A percentile compares a stretch with the other conserved stretches of the same genome.
Evolutionary conservation across 1,140 invertebrate species (phyloP).

Genomic region (Musca vetustissima): DNA sequence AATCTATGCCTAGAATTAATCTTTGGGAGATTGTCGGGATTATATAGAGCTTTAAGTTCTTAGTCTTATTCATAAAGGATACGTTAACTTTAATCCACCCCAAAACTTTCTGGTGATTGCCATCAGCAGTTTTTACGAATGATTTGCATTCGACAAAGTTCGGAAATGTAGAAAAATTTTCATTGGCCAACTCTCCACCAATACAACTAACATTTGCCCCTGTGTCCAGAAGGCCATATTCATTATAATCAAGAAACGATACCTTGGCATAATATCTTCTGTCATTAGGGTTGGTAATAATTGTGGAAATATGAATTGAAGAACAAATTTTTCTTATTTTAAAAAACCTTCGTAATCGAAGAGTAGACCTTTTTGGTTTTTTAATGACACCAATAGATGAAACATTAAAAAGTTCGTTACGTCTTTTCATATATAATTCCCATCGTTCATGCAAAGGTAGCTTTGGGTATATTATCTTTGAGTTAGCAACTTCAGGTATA

Average conservation of each 20-base stretch:
- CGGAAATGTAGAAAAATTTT: slow-evolving; percentile 1
- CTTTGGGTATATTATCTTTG: not conserved
- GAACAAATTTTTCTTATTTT: not conserved
- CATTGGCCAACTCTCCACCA: slow-evolving; percentile 1
- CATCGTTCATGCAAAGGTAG: not conserved
- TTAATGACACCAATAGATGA: not conserved
- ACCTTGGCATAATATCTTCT: slow-evolving; percentile 12
- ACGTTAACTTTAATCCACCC: slow-evolving; percentile 12
- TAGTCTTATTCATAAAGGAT: not conserved
- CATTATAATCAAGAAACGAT: slow-evolving; percentile 2
- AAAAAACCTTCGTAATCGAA: slow-evolving; percentile 12
- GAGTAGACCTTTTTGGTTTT: not conserved
- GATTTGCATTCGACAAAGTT: slow-evolving; percentile 3
- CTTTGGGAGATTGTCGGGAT: slow-evolving; percentile 21
- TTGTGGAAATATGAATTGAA: not conserved
- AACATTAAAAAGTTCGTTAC: not conserved
- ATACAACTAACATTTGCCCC: slow-evolving; percentile 2
- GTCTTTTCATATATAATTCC: not conserved
- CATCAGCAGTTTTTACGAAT: slow-evolving; percentile 19
- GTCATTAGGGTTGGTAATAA: slow-evolving; percentile 2
- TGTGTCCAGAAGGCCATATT: slow-evolving; percentile 6
- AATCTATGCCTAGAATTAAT: slow-evolving; percentile 24
- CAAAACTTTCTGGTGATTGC: slow-evolving; percentile 6
- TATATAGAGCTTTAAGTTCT: not conserved
- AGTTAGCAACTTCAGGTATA: too few species aligned